Base-by-base conservation (phyloP, 2,113 vertebrate genomes). In the Setophaga petechia region DNA sequence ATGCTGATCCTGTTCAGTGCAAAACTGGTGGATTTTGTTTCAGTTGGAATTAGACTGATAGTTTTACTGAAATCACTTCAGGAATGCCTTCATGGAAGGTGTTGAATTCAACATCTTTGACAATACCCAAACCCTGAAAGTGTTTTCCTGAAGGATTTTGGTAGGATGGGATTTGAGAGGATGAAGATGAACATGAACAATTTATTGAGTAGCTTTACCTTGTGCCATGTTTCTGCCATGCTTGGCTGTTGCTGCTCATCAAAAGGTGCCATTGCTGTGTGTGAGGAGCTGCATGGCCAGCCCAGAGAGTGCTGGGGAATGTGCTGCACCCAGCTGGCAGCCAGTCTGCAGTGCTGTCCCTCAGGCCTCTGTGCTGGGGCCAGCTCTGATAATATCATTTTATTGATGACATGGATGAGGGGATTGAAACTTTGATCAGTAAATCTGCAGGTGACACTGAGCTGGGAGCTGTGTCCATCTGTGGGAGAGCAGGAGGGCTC, bases 1-100 rank as follows among this genome's bases (percentile, higher is more conserved):
- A 19, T 11, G 47, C 19, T 63, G 35, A 15, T 63, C 2, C 0
- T 10, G 0, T 24, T 35, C 35, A 43, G 15, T 22, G 25, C 61
- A 16, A 21, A 23, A 71, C 31, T 11, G 59, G 21, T 82, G 52
- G 52, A 2, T 67, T 84, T 93, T 67, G 46, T 78, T 87, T 44
- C 12, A 9, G 18, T 4, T 87, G 72, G 52, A 83, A 44, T 77
- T 16, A 65, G 10, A 10, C 0, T 8, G 46, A 2, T 51, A 30
- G 18, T 44, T 93, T 74, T 67, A 25, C 51, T 35, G 59, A 15
- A 69, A 25, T 69, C 73, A 21, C 51, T 44, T 84, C 23, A 21
- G 37, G 25, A 69, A 11, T 41, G 35, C 6, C 49, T 52, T 10
- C 44, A 25, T 9, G 16, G 52, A 22, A 86, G 24, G 43, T 55